These are phyloP conservation scores for Saguinus imperator DNA, from an alignment of 2,113 vertebrate genomes.

Conservation along the genomic window DNA sequence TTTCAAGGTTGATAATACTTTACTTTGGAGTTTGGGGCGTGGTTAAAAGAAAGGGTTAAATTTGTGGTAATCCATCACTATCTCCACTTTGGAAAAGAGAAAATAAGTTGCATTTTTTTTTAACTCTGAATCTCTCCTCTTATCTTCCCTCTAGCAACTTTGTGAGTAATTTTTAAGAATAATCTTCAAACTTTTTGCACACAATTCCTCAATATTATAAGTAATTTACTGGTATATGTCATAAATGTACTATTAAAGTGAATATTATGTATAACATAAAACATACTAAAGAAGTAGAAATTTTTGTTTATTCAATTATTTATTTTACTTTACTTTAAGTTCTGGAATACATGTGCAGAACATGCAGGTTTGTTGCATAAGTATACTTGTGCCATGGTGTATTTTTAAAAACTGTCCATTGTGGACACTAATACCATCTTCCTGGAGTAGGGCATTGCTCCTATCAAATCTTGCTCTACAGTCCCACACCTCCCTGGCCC, in stretches of 20 bases:
- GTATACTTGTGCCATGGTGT: no score
- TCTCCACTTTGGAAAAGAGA: background rate
- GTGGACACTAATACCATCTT: background rate
- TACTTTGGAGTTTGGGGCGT: background rate
- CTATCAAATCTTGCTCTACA: background rate
- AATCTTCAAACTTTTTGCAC: background rate
- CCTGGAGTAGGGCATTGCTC: background rate
- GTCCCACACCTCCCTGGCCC: rapidly evolving
- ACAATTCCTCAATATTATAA: background rate
- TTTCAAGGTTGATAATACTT: background rate
- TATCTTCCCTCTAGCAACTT: background rate
- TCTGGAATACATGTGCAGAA: no score
- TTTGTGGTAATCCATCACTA: background rate
- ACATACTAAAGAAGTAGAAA: background rate
- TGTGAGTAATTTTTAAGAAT: background rate
- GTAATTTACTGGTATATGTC: background rate
- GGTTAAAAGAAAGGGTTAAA: background rate
- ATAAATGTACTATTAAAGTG: background rate
- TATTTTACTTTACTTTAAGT: background rate
- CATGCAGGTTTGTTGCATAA: no score
- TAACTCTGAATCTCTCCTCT: background rate
- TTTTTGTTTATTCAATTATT: background rate
- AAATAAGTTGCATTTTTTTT: no score
- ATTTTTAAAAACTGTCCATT: background rate
- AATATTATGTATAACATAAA: background rate